These are phyloP conservation scores for Ernsta delagoae DNA, from an alignment of 2,888 invertebrate species.

Conservation along the genomic window DNA sequence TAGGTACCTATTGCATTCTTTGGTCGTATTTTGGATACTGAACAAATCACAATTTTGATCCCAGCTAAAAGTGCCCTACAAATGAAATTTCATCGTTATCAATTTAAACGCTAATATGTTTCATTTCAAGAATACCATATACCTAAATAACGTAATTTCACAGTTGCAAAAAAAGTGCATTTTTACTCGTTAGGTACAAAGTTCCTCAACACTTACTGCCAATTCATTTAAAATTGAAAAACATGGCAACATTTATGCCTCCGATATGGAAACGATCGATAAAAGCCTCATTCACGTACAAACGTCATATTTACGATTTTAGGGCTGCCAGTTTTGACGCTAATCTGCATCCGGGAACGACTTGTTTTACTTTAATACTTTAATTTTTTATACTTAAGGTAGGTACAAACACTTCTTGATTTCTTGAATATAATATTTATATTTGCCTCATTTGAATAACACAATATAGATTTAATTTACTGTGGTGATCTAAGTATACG, in stretches of 20 bases:
- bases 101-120: too few species aligned
- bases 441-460: background rate
- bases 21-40: too few species aligned
- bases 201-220: background rate
- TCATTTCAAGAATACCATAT: too few species aligned
- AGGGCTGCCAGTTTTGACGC: conserved; percentile 19
- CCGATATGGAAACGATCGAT: conserved; percentile 35
- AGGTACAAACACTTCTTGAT: too few species aligned
- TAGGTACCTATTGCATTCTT: too few species aligned
- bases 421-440: background rate
- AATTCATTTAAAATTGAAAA: background rate
- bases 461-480: too few species aligned
- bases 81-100: too few species aligned
- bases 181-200: background rate
- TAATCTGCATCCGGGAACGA: background rate
- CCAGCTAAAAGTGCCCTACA: too few species aligned
- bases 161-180: background rate
- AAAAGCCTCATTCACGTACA: conserved; percentile 20
- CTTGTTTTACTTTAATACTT: background rate
- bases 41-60: too few species aligned
- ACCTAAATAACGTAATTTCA: too few species aligned
- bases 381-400: too few species aligned
- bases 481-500: too few species aligned
- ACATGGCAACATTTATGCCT: conserved; percentile 14
- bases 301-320: conserved; percentile 19